Conservation (phyloP, 64 coral and sea anemone species). For the Pachyseris speciosa region DNA sequence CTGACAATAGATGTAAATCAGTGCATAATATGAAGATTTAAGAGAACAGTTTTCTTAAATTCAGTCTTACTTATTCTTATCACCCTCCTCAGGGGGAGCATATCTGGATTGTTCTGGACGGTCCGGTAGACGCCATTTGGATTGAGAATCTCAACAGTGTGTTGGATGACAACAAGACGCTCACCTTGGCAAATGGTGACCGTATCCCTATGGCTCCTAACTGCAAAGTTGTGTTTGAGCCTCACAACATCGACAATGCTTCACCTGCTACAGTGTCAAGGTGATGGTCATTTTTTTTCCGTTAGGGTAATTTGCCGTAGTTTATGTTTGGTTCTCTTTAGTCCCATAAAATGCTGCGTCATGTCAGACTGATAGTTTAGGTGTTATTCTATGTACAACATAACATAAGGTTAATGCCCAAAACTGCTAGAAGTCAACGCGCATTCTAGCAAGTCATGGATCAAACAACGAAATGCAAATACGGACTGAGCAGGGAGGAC, state of each 20-base stretch:
- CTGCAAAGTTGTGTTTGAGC: conserved; percentile 96
- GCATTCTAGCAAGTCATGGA: too few species aligned
- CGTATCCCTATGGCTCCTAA: conserved; percentile 91
- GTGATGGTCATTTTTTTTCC: neutral
- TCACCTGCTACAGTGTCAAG: conserved; percentile 96
- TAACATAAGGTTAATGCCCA: too few species aligned
- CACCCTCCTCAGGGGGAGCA: conserved; percentile 73
- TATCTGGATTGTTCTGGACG: conserved; percentile 98
- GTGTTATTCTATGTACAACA: too few species aligned
- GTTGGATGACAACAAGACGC: conserved; percentile 93
- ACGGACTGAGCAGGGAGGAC: too few species aligned
- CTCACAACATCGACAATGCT: conserved; percentile 95
- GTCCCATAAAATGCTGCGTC: too few species aligned
- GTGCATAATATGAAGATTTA: too few species aligned
- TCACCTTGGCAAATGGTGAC: conserved; percentile 93
- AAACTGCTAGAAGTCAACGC: too few species aligned
- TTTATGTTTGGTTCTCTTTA: too few species aligned
- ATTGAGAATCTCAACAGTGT: conserved; percentile 99
- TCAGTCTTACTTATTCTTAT: neutral
- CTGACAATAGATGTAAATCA: too few species aligned
- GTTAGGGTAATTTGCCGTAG: neutral
- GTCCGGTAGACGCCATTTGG: conserved; percentile 98
- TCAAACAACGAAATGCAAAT: too few species aligned
- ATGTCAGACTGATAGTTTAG: too few species aligned
- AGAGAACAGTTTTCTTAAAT: neutral